Evolutionary conservation across 2,888 invertebrate genomes (phyloP).

Genomic region (Chymomyza caudatula): DNA sequence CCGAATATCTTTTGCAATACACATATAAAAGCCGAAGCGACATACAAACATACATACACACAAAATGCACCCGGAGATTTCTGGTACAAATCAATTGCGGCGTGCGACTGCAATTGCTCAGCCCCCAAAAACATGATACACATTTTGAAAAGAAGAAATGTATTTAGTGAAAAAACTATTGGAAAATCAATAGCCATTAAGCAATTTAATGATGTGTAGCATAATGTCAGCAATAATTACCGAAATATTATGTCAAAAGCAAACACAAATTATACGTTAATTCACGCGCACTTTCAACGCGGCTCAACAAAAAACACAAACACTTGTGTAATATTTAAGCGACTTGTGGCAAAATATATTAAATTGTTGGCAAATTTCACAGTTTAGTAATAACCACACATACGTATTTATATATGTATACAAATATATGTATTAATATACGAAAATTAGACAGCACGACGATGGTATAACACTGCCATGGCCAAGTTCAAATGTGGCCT

Average conservation of each 20-base stretch:
- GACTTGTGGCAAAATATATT: slow-evolving; percentile 9
- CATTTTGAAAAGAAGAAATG: neutral
- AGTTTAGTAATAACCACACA: slow-evolving; percentile 11
- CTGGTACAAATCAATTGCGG: slow-evolving; percentile 57
- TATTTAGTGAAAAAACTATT: neutral
- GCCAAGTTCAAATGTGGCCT: slow-evolving; percentile 56
- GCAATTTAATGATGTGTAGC: neutral
- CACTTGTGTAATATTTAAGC: neutral
- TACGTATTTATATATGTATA: neutral
- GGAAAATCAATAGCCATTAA: neutral
- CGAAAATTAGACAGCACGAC: slow-evolving; percentile 23
- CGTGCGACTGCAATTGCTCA: neutral
- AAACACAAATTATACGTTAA: neutral
- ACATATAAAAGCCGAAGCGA: neutral
- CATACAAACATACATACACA: neutral
- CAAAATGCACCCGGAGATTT: neutral
- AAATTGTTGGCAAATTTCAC: slow-evolving; percentile 23
- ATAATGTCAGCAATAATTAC: neutral
- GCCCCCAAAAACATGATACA: neutral
- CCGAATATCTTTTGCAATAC: neutral
- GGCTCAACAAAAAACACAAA: neutral
- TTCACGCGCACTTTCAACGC: neutral
- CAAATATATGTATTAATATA: slow-evolving; percentile 17
- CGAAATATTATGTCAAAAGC: neutral
- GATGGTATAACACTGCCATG: slow-evolving; percentile 44